Percentiles rank a stretch among this genome's conserved stretches.
Evolutionary conservation across 2,797 vertebrate species (phyloP).

Genomic region (Chelidonichthys spinosus): DNA sequence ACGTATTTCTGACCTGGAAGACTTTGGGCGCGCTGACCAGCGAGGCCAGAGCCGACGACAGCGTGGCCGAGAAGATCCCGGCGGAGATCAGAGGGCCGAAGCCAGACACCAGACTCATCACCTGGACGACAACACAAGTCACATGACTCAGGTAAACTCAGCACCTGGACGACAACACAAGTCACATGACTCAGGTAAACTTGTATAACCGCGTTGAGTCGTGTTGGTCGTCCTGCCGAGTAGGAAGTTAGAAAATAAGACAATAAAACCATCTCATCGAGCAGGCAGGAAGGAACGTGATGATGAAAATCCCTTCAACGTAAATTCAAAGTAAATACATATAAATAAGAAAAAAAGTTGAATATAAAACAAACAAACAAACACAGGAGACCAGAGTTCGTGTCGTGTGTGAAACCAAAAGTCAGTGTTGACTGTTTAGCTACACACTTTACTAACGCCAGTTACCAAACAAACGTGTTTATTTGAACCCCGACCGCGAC

Average conservation of each 20-base stretch:
- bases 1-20: constrained; percentile 88
- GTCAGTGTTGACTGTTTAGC: not conserved
- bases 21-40: constrained; percentile 98
- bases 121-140: constrained; percentile 74
- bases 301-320: too few species aligned
- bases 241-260: not conserved
- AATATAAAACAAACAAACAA: too few species aligned
- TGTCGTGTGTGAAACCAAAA: too few species aligned
- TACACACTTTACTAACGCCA: not conserved
- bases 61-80: constrained; percentile 96
- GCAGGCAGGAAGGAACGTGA: too few species aligned
- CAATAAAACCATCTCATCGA: too few species aligned
- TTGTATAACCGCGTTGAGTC: not conserved
- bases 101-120: constrained; percentile 94
- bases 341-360: not conserved
- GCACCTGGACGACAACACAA: not conserved
- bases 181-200: not conserved
- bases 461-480: too few species aligned
- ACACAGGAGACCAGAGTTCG: not conserved
- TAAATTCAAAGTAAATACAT: too few species aligned
- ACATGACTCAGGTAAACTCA: too few species aligned
- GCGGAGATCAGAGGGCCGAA: constrained; percentile 95
- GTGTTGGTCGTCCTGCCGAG: not conserved
- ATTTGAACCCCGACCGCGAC: too few species aligned
- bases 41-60: constrained; percentile 95